Base-by-base conservation (phyloP, 2,888 invertebrate species). In the Formica aserva region DNA sequence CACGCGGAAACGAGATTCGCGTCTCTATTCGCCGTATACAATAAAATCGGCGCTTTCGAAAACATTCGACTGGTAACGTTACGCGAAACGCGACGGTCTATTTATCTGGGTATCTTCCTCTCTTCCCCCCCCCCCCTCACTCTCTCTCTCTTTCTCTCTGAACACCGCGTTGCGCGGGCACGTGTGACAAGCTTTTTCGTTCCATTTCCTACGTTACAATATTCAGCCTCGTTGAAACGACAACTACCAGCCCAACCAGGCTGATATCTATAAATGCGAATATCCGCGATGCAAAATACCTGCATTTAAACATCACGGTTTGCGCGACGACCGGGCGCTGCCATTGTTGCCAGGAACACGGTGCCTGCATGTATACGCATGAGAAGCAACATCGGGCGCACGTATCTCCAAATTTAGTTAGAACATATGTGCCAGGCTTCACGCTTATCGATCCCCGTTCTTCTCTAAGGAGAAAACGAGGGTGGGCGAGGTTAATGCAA, bases 391-490 rank as follows among this genome's bases (percentile, higher is more conserved):
- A 63, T 60, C 35, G 66, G 45, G 57, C 32, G 82, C 65, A 69
- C 67, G 65, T 83, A 85, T 88, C 71, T 67, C 82, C 55, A 76
- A 89, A 89, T 90, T 90, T 88, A 84, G 87, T 87, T 87, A 48
- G 78, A 84, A 82, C 88, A 84, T 86, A 83, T 89, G 89, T 77
- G 86, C 84, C 62, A 81, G 86, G 82, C 88, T 91, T 87, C 85
- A 89, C 89, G 88, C 86, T 89, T 91, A 92, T 92, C 92, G 92
- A 92, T 78, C 90, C 57, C 91, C 82, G 74, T 84, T 87, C 88
- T 87, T 90, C 83, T 82, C 86, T 80, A 84, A 72, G 72, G 83
- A 78, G 85, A 84, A 38, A 77, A 84, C 77, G 84, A 85, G 83
- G 63, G 76, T 85, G 86, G 71, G 60, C 75, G 75, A 85, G 66